Base-by-base conservation (phyloP, 2,113 vertebrate genomes). In the Colistium nudipinnis region DNA sequence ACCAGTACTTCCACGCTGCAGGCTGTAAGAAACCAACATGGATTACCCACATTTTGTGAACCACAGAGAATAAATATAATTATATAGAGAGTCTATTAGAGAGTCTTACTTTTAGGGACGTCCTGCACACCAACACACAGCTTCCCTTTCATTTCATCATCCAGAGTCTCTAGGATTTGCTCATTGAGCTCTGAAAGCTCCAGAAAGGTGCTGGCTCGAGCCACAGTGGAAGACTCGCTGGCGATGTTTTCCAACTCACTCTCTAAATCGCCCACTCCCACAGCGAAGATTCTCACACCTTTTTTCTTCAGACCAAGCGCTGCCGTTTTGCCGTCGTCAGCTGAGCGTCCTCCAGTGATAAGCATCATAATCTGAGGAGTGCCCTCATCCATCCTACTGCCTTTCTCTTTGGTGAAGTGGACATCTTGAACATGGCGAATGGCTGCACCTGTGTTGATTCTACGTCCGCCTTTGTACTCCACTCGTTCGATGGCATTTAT, bases 291-390 rank as follows among this genome's bases (percentile, higher is more conserved):
- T 59, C 94, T 95, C 49, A 96, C 92, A 0, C 94, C 93, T 13
- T 82, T 90, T 57, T 84, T 85, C 0, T 95, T 83, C 11, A 99
- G 91, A 0, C 89, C 94, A 65, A 80, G 54, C 11, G 94, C 94
- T 7, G 95, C 95, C 2, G 94, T 63, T 1, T 95, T 93, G 1
- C 92, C 92, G 0, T 98, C 96, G 31, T 98, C 95, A 0, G 41
- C 66, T 0, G 97, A 95, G 52, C 71, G 93, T 20, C 97, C 97
- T 2, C 95, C 98, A 0, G 93, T 96, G 84, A 99, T 10, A 0
- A 98, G 82, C 80, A 99, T 95, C 22, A 96, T 93, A 0, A 99
- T 94, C 90, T 98, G 98, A 12, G 96, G 95, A 55, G 95, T 90
- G 1, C 92, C 89, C 63, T 95, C 91, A 1, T 96, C 95, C 1